Conservation (phyloP, 2,888 invertebrate genomes). For the Agrochola litura region DNA sequence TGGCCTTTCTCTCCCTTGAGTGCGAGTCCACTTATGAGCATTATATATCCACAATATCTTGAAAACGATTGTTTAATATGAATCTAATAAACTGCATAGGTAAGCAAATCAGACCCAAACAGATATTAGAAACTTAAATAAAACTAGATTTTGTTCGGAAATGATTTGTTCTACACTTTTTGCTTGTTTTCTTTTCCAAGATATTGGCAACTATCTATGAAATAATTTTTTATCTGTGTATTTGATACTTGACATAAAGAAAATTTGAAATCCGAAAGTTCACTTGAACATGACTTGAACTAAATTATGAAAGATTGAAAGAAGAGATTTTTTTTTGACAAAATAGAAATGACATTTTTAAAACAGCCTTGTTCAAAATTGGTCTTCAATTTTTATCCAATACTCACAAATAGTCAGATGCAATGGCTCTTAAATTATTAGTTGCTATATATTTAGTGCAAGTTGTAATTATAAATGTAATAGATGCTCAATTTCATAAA, state of each 20-base stretch:
- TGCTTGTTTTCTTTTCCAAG: not conserved
- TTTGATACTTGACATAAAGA: not conserved
- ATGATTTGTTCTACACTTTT: not conserved
- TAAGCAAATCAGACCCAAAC: not conserved
- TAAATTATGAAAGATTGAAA: not conserved
- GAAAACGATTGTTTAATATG: not conserved
- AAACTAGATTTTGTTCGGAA: not conserved
- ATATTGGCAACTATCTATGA: not conserved
- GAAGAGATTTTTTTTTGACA: not conserved
- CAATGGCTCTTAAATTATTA: constrained; percentile 55
- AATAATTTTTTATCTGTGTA: not conserved
- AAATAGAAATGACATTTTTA: constrained; percentile 35
- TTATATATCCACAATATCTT: not conserved
- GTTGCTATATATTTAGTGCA: constrained; percentile 21
- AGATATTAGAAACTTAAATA: not conserved
- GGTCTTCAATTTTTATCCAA: constrained; percentile 43
- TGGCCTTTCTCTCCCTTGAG: not conserved
- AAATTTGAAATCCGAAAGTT: constrained; percentile 25
- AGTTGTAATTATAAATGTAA: not conserved
- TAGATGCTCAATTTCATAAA: not conserved
- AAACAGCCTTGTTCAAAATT: constrained; percentile 38
- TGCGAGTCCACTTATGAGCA: not conserved
- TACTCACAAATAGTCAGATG: constrained; percentile 41
- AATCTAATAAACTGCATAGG: not conserved
- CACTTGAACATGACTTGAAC: too few relatives aligned